Base-by-base conservation (phyloP, 1,140 invertebrate species). In the Ephestia elutella region DNA sequence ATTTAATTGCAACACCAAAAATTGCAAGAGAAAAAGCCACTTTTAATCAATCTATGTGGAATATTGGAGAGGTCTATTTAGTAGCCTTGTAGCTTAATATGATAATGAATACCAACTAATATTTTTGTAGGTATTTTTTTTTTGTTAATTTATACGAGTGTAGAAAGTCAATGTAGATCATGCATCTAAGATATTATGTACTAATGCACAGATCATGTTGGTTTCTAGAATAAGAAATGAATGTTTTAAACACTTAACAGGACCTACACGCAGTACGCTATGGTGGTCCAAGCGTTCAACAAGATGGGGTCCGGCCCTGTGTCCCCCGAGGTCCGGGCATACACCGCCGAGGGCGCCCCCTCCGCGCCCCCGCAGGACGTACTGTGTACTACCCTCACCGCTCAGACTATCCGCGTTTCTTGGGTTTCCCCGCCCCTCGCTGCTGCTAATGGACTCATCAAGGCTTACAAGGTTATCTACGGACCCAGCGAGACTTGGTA, bases 381-480 rank as follows among this genome's bases (percentile, higher is more conserved):
- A 0, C 93, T 94, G 38, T 97, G 96, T 88, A 97, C 95, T 0
- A 96, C 96, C 0, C 89, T 98, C 5, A 97, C 96, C 2, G 97
- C 97, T 7, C 95, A 97, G 86, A 97, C 96, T 17, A 97, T 99
- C 75, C 91, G 96, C 57, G 95, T 99, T 2, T 95, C 95, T 2
- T 99, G 97, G 97, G 93, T 95, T 0, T 96, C 96, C 0, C 96
- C 97, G 0, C 96, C 96, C 21, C 90, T 96, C 0, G 94, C 93
- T 56, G 94, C 96, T 57, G 95, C 97, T 48, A 97, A 99, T 80
- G 97, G 97, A 67, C 93, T 98, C 49, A 97, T 99, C 65, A 97
- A 97, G 83, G 97, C 96, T 21, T 99, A 98, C 90, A 98, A 98
- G 89, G 96, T 99, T 55, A 93, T 98, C 62, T 98, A 97, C 79